Base-by-base conservation (phyloP, 2,113 vertebrate species). In the Euleptes europaea region DNA sequence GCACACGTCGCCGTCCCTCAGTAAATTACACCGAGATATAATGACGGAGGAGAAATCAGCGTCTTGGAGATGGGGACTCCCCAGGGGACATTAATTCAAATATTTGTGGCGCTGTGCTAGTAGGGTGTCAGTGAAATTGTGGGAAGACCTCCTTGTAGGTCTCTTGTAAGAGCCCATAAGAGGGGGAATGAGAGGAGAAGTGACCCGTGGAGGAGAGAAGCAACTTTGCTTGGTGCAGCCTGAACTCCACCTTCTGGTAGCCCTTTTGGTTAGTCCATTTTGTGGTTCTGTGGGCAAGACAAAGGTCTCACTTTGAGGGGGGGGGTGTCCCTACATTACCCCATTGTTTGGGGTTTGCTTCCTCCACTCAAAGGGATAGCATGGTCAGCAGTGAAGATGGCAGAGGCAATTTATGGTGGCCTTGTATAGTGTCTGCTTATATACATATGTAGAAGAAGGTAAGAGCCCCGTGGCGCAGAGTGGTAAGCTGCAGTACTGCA, bases 1-100 rank as follows among this genome's bases (percentile, higher is more conserved):
- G 92, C 94, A 93, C 92, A 92, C 44, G n/a, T n/a, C n/a, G 91
- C 91, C 67, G 86, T 93, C 94, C 94, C 91, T 94, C 90, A 73
- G 92, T 93, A 94, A 95, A 95, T 95, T 94, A 95, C 93, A 89
- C 92, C 85, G 87, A 93, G 92, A 94, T 94, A 91, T 94, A 95
- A 94, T 94, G 94, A 93, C 91, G 94, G 94, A 95, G 93, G 92
- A 91, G 94, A 94, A 93, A 93, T 93, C 93, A 93, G 94, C 92
- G 93, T 93, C 93, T 93, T 88, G 92, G 93, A 93, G 94, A 92
- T 91, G 93, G 92, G 44, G 28, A 69, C 93, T 95, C 94, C 92
- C 92, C 84, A 67, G 91, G 94, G 94, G 91, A 93, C 91, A 87
- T 92, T 95, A 93, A 94, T 92, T 95, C 94, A 95, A 95, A 95